A percentile compares a stretch with the other conserved stretches of the same genome.
phyloP scores from a whole-genome alignment of 2,888 invertebrate species.

The Scaptomyza cyrtandrae region DNA sequence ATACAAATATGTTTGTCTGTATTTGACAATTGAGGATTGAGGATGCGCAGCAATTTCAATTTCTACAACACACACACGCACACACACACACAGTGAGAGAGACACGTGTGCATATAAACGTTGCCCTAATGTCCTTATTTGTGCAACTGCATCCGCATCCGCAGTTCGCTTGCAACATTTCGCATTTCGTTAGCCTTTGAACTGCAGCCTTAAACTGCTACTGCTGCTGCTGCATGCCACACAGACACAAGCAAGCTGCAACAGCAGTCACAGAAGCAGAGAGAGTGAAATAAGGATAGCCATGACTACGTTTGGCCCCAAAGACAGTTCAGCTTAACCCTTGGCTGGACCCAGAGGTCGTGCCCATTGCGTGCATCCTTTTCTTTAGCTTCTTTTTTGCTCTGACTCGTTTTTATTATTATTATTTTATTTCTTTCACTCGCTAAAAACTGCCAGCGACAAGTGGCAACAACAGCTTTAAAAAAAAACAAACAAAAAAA shows the following conservation, averaged over 20 bases:
- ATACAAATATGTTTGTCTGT: conserved; percentile 43
- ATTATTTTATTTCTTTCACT: conserved; percentile 13
- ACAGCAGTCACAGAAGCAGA: background rate
- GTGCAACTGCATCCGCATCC: conserved; percentile 49
- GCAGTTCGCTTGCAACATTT: conserved; percentile 19
- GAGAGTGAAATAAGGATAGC: conserved; percentile 9
- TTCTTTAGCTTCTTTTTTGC: conserved; percentile 1
- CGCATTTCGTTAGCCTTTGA: conserved; percentile 54
- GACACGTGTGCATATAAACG: background rate
- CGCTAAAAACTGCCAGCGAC: conserved; percentile 37
- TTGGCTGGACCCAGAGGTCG: conserved; percentile 45
- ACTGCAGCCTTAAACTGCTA: conserved; percentile 18
- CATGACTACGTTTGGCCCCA: conserved; percentile 26
- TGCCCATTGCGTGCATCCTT: conserved; percentile 28
- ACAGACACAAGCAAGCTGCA: conserved; percentile 9
- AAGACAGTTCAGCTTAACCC: conserved; percentile 50
- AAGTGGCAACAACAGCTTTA: conserved; percentile 37
- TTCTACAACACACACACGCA: conserved; percentile 18
- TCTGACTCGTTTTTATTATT: conserved; percentile 15
- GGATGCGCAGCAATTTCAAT: conserved; percentile 57
- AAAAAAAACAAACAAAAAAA: background rate
- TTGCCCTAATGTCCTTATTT: conserved; percentile 36
- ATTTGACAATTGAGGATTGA: conserved; percentile 37
- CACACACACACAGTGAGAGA: background rate
- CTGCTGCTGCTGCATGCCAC: conserved; percentile 35